Evolutionary conservation across 1,140 invertebrate species (phyloP).

Genomic region (Bombyx mori): DNA sequence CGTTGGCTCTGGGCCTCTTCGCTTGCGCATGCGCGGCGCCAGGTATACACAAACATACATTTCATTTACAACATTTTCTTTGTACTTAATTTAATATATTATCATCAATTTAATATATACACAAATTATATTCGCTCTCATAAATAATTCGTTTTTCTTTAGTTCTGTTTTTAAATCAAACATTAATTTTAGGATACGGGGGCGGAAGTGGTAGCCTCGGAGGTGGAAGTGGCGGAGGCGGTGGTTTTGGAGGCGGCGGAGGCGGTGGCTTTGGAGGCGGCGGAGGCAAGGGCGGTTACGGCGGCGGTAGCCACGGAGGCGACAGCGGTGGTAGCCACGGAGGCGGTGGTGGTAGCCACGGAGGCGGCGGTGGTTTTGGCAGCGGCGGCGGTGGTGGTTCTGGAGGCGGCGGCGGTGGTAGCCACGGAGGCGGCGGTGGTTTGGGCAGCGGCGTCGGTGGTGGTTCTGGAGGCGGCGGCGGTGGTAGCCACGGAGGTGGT

Average conservation of each 20-base stretch:
- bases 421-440: slow-evolving; percentile 11
- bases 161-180: neutral
- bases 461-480: slow-evolving; percentile 9
- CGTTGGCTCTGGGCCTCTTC: slow-evolving; percentile 30
- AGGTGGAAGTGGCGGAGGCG: slow-evolving; percentile 10
- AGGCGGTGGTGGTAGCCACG: slow-evolving; percentile 1
- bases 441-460: slow-evolving; percentile 8
- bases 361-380: slow-evolving; percentile 9
- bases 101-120: too few relatives aligned
- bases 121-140: neutral
- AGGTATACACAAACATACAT: slow-evolving; percentile 20
- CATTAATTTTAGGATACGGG: slow-evolving; percentile 19
- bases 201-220: slow-evolving; percentile 14
- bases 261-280: slow-evolving; percentile 7
- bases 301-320: slow-evolving; percentile 10
- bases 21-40: slow-evolving; percentile 33
- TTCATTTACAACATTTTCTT: slow-evolving; percentile 1
- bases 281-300: slow-evolving; percentile 3
- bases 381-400: slow-evolving; percentile 12
- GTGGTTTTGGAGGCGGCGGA: slow-evolving; percentile 8
- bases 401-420: slow-evolving; percentile 5
- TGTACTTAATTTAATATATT: slow-evolving; percentile 1
- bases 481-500: slow-evolving; percentile 10
- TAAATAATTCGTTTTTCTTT: neutral
- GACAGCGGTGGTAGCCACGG: slow-evolving; percentile 7